A percentile compares a stretch with the other conserved stretches of the same genome.
These are phyloP conservation scores for Tachina lurida DNA, from an alignment of 2,888 invertebrate genomes.

Conservation along the genomic window DNA sequence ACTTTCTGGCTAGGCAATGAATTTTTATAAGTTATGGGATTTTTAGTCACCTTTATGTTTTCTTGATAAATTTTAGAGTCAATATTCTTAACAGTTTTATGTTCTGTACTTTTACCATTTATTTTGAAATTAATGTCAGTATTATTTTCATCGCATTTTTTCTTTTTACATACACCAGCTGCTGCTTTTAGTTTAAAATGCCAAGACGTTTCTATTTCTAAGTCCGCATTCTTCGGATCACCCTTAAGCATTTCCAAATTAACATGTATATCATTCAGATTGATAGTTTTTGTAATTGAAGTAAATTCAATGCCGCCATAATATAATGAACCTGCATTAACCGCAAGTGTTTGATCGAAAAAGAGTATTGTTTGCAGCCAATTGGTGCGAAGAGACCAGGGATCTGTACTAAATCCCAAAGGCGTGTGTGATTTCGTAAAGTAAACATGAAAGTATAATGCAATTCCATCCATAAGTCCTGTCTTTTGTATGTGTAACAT, in stretches of 20 bases:
- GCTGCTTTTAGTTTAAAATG: conserved; percentile 65
- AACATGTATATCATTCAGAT: conserved; percentile 69
- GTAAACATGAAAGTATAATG: conserved; percentile 98
- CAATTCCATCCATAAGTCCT: conserved; percentile 96
- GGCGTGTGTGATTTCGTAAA: conserved; percentile 98
- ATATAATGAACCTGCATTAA: conserved; percentile 89
- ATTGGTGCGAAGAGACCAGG: conserved; percentile 97
- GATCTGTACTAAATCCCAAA: conserved; percentile 97
- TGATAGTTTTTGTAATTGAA: conserved; percentile 13
- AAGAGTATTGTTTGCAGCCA: conserved; percentile 98
- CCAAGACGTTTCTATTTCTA: conserved; percentile 73
- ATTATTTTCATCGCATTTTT: conserved; percentile 1
- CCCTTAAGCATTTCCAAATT: conserved; percentile 72
- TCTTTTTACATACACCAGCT: not conserved
- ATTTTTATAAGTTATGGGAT: not conserved
- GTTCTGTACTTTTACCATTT: not conserved
- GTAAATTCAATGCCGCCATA: conserved; percentile 74
- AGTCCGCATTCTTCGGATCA: conserved; percentile 69
- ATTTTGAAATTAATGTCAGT: not conserved
- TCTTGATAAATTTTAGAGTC: not conserved
- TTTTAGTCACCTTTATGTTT: not conserved
- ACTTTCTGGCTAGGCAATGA: not conserved
- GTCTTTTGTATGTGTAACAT: conserved; percentile 90
- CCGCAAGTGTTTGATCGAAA: conserved; percentile 96
- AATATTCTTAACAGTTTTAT: not conserved